Evolutionary conservation across 2,888 invertebrate species (phyloP).

Genomic region (Unio pictorum): DNA sequence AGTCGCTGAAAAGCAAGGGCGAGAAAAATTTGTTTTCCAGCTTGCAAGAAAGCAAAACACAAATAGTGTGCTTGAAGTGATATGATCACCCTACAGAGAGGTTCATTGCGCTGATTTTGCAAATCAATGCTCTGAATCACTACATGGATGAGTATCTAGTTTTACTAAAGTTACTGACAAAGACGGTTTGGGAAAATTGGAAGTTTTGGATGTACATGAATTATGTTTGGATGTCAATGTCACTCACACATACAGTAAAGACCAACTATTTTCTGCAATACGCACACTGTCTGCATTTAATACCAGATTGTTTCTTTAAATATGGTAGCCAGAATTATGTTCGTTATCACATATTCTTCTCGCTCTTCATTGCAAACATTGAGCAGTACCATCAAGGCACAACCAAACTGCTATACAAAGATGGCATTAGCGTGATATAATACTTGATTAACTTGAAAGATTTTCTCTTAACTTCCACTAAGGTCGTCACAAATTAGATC

Average conservation of each 20-base stretch:
- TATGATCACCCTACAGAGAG: too few species aligned
- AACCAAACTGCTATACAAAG: conserved; percentile 2
- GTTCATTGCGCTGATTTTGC: too few species aligned
- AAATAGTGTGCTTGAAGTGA: too few species aligned
- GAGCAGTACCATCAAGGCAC: neutral
- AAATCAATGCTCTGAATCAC: too few species aligned
- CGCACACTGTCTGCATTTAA: neutral
- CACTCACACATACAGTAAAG: conserved; percentile 6
- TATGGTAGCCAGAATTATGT: conserved; percentile 15
- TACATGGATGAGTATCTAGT: too few species aligned
- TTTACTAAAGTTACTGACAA: too few species aligned
- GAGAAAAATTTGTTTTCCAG: too few species aligned
- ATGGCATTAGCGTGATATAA: conserved; percentile 12
- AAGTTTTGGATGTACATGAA: conserved; percentile 12
- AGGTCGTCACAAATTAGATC: too few species aligned
- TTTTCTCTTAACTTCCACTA: too few species aligned
- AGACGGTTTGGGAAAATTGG: too few species aligned
- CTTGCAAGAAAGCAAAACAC: too few species aligned
- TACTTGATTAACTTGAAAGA: conserved; percentile 1
- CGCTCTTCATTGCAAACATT: neutral
- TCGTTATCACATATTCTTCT: conserved; percentile 7
- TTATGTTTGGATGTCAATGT: conserved; percentile 3
- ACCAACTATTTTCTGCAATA: conserved; percentile 4
- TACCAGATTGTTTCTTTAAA: conserved; percentile 12
- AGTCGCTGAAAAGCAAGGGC: neutral